Percentiles rank a stretch among this genome's conserved stretches.
These are phyloP conservation scores for Ceyx margarethae DNA, from an alignment of 2,113 vertebrate species.

Conservation along the genomic window DNA sequence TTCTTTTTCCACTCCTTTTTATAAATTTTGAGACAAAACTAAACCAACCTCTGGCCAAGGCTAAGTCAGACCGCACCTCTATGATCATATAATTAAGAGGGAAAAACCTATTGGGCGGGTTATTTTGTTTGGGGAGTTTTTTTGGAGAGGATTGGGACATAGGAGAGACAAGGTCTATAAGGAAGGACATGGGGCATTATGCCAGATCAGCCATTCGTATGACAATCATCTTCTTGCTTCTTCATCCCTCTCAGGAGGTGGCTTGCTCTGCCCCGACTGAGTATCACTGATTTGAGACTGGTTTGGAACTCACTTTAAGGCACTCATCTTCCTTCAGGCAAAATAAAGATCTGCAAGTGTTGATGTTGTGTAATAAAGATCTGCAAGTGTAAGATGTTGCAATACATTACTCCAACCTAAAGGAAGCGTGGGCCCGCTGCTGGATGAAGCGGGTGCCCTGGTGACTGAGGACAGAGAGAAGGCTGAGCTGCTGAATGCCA, in stretches of 20 bases:
- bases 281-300: neutral
- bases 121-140: neutral
- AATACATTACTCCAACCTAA: too few species aligned
- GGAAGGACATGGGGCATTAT: too few species aligned
- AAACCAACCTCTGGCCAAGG: neutral
- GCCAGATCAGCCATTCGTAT: too few species aligned
- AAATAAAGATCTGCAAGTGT: neutral
- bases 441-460: too few species aligned
- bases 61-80: neutral
- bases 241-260: fast-evolving
- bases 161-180: too few species aligned
- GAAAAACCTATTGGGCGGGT: neutral
- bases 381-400: too few species aligned
- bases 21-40: neutral
- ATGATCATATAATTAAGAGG: neutral
- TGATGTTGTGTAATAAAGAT: neutral
- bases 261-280: neutral
- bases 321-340: fast-evolving
- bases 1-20: fast-evolving
- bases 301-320: neutral
- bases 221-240: neutral
- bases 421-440: too few species aligned
- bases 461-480: too few species aligned
- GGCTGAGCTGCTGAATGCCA: too few species aligned
- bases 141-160: neutral